These are phyloP conservation scores for Orius laevigatus DNA, from an alignment of 1,140 invertebrate genomes.

Conservation along the genomic window DNA sequence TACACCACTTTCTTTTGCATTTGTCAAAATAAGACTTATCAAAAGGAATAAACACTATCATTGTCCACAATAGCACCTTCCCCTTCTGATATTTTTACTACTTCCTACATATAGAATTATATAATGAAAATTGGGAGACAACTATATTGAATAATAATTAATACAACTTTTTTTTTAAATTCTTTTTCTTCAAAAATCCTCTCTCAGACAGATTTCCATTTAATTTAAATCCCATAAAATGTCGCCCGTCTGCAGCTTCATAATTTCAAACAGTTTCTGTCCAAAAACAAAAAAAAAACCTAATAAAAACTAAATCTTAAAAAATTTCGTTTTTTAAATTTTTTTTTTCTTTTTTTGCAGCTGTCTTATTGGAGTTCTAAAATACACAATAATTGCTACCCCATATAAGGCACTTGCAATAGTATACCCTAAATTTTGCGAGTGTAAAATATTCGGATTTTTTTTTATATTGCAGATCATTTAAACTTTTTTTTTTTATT, in stretches of 20 bases:
- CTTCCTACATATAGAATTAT: no score
- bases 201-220: constrained; percentile 16
- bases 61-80: no score
- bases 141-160: no score
- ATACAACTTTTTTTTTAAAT: no score
- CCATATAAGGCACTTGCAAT: constrained; percentile 17
- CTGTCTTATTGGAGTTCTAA: constrained; percentile 17
- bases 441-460: not conserved
- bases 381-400: constrained; percentile 13
- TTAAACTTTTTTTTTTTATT: constrained; percentile 8
- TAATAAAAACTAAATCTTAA: not conserved
- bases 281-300: constrained; percentile 1
- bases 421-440: constrained; percentile 8
- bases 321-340: constrained; percentile 1
- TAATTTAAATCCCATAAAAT: constrained; percentile 10
- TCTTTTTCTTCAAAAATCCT: constrained; percentile 15
- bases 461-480: constrained; percentile 5
- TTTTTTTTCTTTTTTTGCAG: constrained; percentile 12
- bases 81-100: no score
- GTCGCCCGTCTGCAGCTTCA: constrained; percentile 17
- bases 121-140: no score
- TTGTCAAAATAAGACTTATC: no score
- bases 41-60: no score
- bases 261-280: constrained; percentile 9
- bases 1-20: no score